A percentile compares a stretch with the other conserved stretches of the same genome.
These are phyloP conservation scores for Galbula dea DNA, from an alignment of 2,113 vertebrate species.

Conservation along the genomic window DNA sequence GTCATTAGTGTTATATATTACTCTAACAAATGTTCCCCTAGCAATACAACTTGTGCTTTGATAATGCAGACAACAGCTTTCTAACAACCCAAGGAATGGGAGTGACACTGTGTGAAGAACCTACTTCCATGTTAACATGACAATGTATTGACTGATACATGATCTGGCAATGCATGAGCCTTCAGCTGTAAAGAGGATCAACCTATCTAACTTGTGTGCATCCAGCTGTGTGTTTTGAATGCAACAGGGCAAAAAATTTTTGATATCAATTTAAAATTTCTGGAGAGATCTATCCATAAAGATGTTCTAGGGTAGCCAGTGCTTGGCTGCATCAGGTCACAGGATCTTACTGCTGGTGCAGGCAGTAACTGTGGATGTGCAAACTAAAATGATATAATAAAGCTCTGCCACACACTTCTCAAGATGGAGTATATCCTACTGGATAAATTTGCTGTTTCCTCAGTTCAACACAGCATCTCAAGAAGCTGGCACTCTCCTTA, in stretches of 20 bases:
- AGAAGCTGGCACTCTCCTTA: conserved; percentile 50
- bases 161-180: not conserved
- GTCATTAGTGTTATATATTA: not conserved
- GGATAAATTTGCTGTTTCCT: not conserved
- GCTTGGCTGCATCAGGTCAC: not conserved
- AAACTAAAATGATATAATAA: not conserved
- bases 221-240: not conserved
- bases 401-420: not conserved
- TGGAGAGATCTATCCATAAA: not conserved
- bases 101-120: not conserved
- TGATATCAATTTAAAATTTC: not conserved
- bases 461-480: not conserved
- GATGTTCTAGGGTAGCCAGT: not conserved
- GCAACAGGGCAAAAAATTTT: not conserved
- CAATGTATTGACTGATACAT: not conserved
- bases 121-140: not conserved
- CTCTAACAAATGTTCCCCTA: not conserved
- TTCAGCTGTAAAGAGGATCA: not conserved
- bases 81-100: not conserved
- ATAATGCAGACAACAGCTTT: not conserved
- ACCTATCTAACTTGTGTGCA: not conserved
- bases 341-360: not conserved
- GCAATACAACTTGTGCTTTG: not conserved
- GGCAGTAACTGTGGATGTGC: not conserved
- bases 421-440: not conserved